These are phyloP conservation scores for Sepioteuthis lessoniana DNA, from an alignment of 2,888 invertebrate genomes.

Conservation along the genomic window DNA sequence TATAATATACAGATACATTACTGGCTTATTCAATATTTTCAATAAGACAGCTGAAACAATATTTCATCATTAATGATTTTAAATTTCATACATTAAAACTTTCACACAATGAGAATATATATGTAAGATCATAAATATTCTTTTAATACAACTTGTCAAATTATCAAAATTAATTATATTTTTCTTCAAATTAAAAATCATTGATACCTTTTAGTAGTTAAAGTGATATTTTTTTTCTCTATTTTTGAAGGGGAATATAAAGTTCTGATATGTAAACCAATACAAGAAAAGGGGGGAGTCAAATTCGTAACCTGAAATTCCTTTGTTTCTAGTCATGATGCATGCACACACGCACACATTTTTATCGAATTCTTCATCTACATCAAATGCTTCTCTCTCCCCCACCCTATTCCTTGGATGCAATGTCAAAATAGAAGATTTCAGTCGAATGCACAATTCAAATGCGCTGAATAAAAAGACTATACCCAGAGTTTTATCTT, in stretches of 20 bases:
- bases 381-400: neutral
- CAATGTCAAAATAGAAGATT: neutral
- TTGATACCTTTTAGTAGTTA: neutral
- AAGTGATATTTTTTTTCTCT: neutral
- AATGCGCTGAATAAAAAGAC: neutral
- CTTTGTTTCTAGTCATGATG: neutral
- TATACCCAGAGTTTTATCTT: neutral
- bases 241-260: neutral
- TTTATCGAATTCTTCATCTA: neutral
- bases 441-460: neutral
- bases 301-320: neutral
- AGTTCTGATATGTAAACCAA: no score
- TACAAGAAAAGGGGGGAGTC: neutral
- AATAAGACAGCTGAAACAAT: no score
- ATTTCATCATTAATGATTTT: no score
- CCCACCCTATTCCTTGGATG: neutral
- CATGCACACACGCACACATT: neutral
- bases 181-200: no score
- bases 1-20: no score
- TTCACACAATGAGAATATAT: no score
- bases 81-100: no score
- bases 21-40: no score
- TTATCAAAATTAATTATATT: neutral
- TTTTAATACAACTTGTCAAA: neutral
- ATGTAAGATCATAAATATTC: no score